These are phyloP conservation scores for Cryptotermes secundus DNA, from an alignment of 1,140 invertebrate species.

Conservation along the genomic window DNA sequence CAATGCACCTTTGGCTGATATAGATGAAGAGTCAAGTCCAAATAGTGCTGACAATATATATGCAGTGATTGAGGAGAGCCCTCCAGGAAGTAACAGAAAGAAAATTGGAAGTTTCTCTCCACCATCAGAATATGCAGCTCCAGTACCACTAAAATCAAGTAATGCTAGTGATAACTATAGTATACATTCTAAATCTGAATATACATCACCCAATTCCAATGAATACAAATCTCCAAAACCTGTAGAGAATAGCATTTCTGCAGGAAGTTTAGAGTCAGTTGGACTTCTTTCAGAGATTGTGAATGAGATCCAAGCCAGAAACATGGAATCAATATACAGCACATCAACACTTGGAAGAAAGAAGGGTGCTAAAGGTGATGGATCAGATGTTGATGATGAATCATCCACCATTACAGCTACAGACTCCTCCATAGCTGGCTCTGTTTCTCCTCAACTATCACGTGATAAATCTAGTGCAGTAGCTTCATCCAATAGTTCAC, in stretches of 20 bases:
- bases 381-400: conserved; percentile 43
- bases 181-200: conserved; percentile 43
- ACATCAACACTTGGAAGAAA: conserved; percentile 65
- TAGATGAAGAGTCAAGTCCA: conserved; percentile 60
- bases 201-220: conserved; percentile 56
- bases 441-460: conserved; percentile 43
- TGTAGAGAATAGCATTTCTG: conserved; percentile 39
- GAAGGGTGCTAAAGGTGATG: conserved; percentile 52
- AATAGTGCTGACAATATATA: conserved; percentile 73
- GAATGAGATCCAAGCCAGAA: conserved; percentile 79
- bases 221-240: conserved; percentile 43
- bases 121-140: conserved; percentile 12
- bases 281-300: conserved; percentile 81
- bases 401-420: conserved; percentile 46
- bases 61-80: conserved; percentile 77
- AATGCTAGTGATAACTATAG: neutral
- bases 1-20: conserved; percentile 58
- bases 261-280: conserved; percentile 59
- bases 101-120: neutral
- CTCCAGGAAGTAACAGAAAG: conserved; percentile 35
- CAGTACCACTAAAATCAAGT: conserved; percentile 27
- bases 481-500: conserved; percentile 41
- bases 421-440: conserved; percentile 36
- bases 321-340: conserved; percentile 84
- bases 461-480: conserved; percentile 40